phyloP scores from a whole-genome alignment of 2,113 vertebrate genomes.

The Pristiophorus japonicus region DNA sequence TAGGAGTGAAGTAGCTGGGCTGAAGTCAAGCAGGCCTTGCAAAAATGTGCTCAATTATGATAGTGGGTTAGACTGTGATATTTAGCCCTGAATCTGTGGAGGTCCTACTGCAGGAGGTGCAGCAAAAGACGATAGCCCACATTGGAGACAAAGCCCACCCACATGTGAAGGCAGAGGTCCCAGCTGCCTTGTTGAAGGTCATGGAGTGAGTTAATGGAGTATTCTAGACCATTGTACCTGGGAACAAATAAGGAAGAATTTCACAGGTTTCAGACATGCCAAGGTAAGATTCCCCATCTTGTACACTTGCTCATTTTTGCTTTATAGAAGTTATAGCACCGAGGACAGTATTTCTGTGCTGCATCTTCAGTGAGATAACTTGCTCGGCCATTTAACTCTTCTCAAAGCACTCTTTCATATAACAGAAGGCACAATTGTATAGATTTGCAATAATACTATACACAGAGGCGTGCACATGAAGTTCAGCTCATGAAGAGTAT shows the following conservation, averaged over 20 bases:
- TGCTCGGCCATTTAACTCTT: neutral
- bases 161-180: neutral
- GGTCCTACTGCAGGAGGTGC: neutral
- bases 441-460: neutral
- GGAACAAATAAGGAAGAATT: no score
- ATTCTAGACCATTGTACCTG: no score
- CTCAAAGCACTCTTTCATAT: neutral
- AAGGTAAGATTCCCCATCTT: no score
- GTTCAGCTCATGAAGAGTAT: no score
- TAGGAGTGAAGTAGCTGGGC: neutral
- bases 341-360: neutral
- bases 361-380: neutral
- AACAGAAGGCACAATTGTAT: neutral
- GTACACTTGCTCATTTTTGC: neutral
- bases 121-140: neutral
- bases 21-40: neutral
- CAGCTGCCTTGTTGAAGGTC: neutral
- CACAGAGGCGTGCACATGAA: neutral
- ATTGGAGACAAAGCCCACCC: neutral
- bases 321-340: neutral
- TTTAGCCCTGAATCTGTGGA: neutral
- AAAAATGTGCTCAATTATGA: neutral
- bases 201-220: no score
- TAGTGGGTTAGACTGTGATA: neutral
- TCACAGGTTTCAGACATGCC: no score